phyloP scores from a whole-genome alignment of 1,140 invertebrate species.

The Physella acuta region DNA sequence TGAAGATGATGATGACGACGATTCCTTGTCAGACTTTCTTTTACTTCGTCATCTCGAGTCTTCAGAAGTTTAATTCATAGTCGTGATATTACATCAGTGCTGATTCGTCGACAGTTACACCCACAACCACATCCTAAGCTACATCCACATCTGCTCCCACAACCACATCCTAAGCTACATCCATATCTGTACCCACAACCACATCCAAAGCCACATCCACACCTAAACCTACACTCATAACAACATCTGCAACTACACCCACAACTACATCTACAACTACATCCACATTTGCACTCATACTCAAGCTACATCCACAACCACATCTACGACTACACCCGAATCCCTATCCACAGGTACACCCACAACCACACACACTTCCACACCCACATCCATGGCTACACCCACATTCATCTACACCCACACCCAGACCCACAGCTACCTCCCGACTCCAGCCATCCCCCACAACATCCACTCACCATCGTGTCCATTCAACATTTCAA shows the following conservation, averaged over 20 bases:
- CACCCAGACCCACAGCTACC: too few relatives aligned
- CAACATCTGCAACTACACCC: neutral
- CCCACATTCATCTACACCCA: too few relatives aligned
- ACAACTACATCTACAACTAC: neutral
- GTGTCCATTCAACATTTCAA: too few relatives aligned
- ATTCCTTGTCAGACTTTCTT: too few relatives aligned
- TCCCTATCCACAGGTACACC: neutral
- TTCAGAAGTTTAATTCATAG: too few relatives aligned
- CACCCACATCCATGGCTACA: neutral
- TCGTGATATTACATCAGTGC: too few relatives aligned
- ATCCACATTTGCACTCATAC: neutral
- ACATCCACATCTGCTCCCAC: neutral
- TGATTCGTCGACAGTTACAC: neutral
- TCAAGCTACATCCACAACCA: neutral
- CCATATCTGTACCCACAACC: neutral
- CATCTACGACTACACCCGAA: neutral
- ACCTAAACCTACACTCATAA: neutral
- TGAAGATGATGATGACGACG: too few relatives aligned
- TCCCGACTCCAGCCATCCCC: too few relatives aligned
- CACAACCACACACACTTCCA: neutral
- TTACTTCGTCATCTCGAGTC: too few relatives aligned
- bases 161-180: neutral
- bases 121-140: neutral
- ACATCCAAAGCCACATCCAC: neutral
- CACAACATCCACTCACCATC: too few relatives aligned